Evolutionary conservation across 2,888 invertebrate species (phyloP).

Genomic region (Hanleya hanleyi): DNA sequence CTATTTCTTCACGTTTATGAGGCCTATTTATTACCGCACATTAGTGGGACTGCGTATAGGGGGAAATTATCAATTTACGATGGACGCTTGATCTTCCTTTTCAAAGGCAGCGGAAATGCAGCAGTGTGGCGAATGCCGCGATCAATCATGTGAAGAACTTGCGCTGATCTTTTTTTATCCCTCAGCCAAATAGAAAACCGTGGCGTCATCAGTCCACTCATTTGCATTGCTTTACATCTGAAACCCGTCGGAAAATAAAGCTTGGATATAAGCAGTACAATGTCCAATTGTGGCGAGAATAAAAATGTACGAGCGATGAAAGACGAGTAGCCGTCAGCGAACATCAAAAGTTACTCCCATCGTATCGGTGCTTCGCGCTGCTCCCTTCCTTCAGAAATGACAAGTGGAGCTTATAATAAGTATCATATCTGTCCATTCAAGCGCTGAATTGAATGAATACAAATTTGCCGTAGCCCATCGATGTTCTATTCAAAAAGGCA

Average conservation of each 20-base stretch:
- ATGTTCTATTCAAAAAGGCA: background rate
- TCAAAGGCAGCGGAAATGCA: background rate
- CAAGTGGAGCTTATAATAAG: background rate
- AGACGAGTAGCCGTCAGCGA: background rate
- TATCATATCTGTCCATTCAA: conserved; percentile 6
- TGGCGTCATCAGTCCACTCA: background rate
- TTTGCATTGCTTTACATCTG: conserved; percentile 6
- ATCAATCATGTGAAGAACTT: background rate
- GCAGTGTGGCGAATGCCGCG: background rate
- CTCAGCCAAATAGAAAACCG: background rate
- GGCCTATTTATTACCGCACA: conserved; percentile 5
- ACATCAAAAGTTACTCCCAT: conserved; percentile 9
- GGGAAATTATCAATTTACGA: conserved; percentile 6
- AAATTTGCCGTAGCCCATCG: background rate
- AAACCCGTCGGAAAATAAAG: background rate
- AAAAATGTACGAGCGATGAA: background rate
- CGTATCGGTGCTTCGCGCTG: background rate
- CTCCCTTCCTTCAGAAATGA: background rate
- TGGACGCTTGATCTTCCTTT: background rate
- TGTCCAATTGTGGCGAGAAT: background rate
- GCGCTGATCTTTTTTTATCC: background rate
- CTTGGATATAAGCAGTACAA: background rate
- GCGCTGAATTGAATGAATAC: background rate
- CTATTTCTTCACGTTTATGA: conserved; percentile 6
- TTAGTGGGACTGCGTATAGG: background rate